These are phyloP conservation scores for Ricordea florida DNA, from an alignment of 92 coral and sea anemone genomes.

Conservation along the genomic window DNA sequence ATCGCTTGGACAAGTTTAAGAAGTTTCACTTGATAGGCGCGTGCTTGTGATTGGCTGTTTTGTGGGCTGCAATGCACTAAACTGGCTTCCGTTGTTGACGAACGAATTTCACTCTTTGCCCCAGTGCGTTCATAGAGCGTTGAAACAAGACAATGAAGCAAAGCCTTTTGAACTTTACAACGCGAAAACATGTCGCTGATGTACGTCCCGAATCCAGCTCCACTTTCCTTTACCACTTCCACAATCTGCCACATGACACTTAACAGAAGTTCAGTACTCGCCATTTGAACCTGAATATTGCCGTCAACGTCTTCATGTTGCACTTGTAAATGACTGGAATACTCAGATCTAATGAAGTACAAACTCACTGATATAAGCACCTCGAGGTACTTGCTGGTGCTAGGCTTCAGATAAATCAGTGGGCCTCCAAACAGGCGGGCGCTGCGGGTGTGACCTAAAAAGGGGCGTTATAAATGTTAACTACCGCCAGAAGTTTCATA, in stretches of 20 bases:
- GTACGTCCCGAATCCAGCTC: constrained; percentile 92
- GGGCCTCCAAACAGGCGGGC: constrained; percentile 84
- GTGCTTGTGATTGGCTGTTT: constrained; percentile 51
- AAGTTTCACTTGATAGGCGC: constrained; percentile 77
- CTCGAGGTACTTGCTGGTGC: constrained; percentile 96
- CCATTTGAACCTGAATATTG: constrained; percentile 89
- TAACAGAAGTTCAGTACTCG: constrained; percentile 82
- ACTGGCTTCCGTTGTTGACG: not conserved
- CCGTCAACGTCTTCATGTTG: constrained; percentile 78
- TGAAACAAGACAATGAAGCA: constrained; percentile 88
- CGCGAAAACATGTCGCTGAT: constrained; percentile 94
- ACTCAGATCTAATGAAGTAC: constrained; percentile 96
- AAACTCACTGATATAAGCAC: constrained; percentile 87
- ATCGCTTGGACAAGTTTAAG: constrained; percentile 84
- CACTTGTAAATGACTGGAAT: constrained; percentile 63
- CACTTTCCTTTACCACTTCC: constrained; percentile 91
- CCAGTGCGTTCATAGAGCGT: constrained; percentile 82
- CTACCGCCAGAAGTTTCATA: no score
- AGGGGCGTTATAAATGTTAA: not conserved
- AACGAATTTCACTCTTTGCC: constrained; percentile 8
- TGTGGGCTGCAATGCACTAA: constrained; percentile 19
- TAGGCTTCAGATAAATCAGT: constrained; percentile 83
- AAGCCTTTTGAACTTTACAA: constrained; percentile 96
- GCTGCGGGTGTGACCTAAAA: constrained; percentile 29
- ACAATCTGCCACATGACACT: constrained; percentile 90